These are phyloP conservation scores for Odocoileus hemionus DNA, from an alignment of 2,113 vertebrate genomes.

Conservation along the genomic window DNA sequence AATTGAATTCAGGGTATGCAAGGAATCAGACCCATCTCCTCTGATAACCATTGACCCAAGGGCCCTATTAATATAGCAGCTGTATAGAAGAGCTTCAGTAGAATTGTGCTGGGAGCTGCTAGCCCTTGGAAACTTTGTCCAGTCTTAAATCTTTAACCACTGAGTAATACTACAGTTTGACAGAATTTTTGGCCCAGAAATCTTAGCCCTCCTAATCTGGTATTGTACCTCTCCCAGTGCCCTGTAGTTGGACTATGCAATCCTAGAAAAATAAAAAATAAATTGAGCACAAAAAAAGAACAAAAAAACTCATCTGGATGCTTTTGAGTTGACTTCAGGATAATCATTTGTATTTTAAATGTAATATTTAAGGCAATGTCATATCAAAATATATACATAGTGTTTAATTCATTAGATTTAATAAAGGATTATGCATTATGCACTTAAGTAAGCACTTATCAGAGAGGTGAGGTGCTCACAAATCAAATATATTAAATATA, in stretches of 20 bases:
- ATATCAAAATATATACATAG: background rate
- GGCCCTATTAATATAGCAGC: background rate
- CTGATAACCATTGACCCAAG: background rate
- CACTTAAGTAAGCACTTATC: background rate
- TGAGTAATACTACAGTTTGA: background rate
- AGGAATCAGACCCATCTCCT: background rate
- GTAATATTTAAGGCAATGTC: background rate
- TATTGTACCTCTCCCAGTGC: background rate
- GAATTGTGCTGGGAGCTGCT: background rate
- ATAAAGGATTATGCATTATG: background rate
- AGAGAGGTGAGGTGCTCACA: background rate
- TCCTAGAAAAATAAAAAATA: slow-evolving; percentile 1
- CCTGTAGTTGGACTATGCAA: background rate
- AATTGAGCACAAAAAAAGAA: background rate
- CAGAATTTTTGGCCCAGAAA: background rate
- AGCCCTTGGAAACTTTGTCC: background rate
- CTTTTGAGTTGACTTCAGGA: background rate
- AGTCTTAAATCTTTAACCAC: background rate
- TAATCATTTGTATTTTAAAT: background rate
- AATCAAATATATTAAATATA: background rate
- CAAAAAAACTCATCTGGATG: background rate
- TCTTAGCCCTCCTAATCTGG: background rate
- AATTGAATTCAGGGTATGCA: background rate
- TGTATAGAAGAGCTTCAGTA: background rate
- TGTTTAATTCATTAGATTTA: slow-evolving; percentile 11